A percentile compares a stretch with the other conserved stretches of the same genome.
phyloP scores from a whole-genome alignment of 53 echinoderm and acorn worm genomes.

The Patiria pectinifera region DNA sequence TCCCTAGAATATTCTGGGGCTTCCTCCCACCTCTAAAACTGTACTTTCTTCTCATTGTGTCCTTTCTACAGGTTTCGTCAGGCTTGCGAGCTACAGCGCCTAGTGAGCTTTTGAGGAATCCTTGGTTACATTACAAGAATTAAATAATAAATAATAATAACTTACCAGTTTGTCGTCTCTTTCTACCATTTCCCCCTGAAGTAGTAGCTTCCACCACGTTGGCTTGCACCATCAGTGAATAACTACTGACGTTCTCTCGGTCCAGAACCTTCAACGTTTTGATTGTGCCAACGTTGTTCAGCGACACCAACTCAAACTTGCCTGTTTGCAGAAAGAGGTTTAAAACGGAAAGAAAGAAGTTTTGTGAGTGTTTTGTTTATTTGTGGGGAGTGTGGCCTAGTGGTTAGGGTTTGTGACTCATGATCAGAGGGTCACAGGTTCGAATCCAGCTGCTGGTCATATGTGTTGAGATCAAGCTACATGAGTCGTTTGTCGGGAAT shows the following conservation, averaged over 20 bases:
- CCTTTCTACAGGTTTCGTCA: too few relatives aligned
- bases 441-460: neutral
- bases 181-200: conserved; percentile 33
- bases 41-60: too few relatives aligned
- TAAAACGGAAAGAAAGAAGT: too few relatives aligned
- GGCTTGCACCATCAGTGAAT: conserved; percentile 72
- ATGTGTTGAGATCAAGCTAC: neutral
- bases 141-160: neutral
- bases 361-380: too few relatives aligned
- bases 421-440: neutral
- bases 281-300: conserved; percentile 71
- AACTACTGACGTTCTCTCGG: conserved; percentile 59
- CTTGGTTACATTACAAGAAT: too few relatives aligned
- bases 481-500: too few relatives aligned
- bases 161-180: conserved; percentile 66
- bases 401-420: too few relatives aligned
- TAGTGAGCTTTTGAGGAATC: neutral
- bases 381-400: too few relatives aligned
- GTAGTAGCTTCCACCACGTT: conserved; percentile 53
- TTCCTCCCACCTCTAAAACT: too few relatives aligned
- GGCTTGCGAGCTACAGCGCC: neutral
- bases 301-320: conserved; percentile 70
- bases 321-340: conserved; percentile 35
- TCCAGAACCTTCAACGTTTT: conserved; percentile 73
- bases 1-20: too few relatives aligned